Evolutionary conservation across 2,797 vertebrate species (phyloP).

Genomic region (Silurus lanzhouensis): DNA sequence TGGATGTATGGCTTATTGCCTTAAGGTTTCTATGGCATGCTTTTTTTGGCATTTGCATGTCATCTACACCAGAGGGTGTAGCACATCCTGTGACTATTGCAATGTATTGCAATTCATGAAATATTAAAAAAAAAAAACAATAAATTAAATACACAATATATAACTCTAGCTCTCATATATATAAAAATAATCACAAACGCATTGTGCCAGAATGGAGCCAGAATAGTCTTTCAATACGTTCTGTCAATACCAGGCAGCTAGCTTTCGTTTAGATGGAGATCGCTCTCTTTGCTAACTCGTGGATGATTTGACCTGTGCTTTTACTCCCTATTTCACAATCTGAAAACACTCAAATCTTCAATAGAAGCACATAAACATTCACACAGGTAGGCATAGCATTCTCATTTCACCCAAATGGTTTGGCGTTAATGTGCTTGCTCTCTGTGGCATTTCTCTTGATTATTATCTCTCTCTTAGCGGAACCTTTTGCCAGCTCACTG

Average conservation of each 20-base stretch:
- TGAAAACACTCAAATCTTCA: slow-evolving; percentile 47
- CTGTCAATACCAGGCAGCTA: slow-evolving; percentile 32
- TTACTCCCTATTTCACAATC: slow-evolving; percentile 5
- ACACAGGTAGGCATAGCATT: slow-evolving; percentile 47
- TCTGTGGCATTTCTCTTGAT: slow-evolving; percentile 48
- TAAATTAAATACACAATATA: slow-evolving; percentile 13
- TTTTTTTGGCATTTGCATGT: not conserved
- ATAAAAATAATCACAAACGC: slow-evolving; percentile 36
- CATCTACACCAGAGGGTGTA: not conserved
- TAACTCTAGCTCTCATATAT: slow-evolving; percentile 45
- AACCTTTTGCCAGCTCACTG: slow-evolving; percentile 42
- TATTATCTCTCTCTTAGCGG: slow-evolving; percentile 48
- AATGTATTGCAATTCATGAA: slow-evolving; percentile 11
- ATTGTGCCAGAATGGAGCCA: slow-evolving; percentile 26
- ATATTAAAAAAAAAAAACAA: slow-evolving; percentile 8
- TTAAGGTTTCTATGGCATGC: slow-evolving; percentile 4
- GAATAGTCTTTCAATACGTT: slow-evolving; percentile 34
- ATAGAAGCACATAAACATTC: slow-evolving; percentile 6
- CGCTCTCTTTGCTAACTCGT: slow-evolving; percentile 42
- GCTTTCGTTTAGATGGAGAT: not conserved
- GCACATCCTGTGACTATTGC: not conserved
- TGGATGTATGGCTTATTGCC: slow-evolving; percentile 1
- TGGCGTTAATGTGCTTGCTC: slow-evolving; percentile 26
- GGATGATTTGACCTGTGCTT: slow-evolving; percentile 56
- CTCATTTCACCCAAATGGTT: slow-evolving; percentile 44